Conservation (phyloP, 2,113 vertebrate species). For the Empidonax traillii region DNA sequence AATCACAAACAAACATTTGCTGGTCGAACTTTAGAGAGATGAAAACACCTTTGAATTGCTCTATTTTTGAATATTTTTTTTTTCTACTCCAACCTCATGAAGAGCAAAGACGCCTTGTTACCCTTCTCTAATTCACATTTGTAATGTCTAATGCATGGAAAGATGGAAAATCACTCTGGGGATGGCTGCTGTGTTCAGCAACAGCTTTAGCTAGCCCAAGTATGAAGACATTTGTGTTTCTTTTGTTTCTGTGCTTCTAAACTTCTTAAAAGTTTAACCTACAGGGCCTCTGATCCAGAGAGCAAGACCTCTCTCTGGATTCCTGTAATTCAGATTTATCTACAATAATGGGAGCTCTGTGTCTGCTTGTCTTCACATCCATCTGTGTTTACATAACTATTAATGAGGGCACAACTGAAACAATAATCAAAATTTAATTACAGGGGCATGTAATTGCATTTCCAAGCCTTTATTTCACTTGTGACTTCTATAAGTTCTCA, state of each 20-base stretch:
- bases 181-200: background rate
- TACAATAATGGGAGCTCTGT: slow-evolving; percentile 1
- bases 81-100: background rate
- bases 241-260: background rate
- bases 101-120: background rate
- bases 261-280: background rate
- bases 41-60: background rate
- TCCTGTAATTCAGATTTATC: background rate
- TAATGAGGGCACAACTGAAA: slow-evolving; percentile 16
- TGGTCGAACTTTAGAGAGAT: background rate
- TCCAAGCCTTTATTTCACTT: background rate
- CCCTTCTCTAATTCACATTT: background rate
- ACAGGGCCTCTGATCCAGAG: background rate
- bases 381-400: slow-evolving; percentile 6
- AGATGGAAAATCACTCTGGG: background rate
- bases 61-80: background rate
- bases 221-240: background rate
- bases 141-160: background rate
- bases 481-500: background rate
- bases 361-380: slow-evolving; percentile 24
- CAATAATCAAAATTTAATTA: slow-evolving; percentile 27
- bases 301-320: background rate
- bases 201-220: background rate
- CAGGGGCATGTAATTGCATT: background rate
- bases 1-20: background rate